Percentiles rank a stretch among this genome's conserved stretches.
Evolutionary conservation across 2,888 invertebrate genomes (phyloP).

Genomic region (Leptinotarsa peninsularis): DNA sequence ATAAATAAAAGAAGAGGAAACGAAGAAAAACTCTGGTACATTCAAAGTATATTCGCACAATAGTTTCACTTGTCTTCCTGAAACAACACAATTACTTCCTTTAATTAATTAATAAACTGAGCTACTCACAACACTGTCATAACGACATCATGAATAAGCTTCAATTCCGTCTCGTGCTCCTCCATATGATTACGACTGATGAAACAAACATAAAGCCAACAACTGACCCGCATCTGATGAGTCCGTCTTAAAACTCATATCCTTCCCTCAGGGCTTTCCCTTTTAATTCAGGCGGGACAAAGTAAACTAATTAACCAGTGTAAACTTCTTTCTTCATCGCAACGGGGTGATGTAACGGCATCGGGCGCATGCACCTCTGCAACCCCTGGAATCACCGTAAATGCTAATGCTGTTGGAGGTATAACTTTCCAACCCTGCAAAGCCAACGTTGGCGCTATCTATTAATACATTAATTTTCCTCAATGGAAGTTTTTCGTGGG

Average conservation of each 20-base stretch:
- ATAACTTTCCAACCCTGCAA: slow-evolving; percentile 29
- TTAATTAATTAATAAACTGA: too few species aligned
- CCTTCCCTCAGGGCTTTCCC: not conserved
- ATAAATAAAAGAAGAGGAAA: too few species aligned
- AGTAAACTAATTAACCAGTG: slow-evolving; percentile 16
- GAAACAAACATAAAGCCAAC: not conserved
- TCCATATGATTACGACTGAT: not conserved
- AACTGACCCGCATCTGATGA: not conserved
- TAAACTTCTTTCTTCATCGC: slow-evolving; percentile 7
- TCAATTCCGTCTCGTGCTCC: not conserved
- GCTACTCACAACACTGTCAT: too few species aligned
- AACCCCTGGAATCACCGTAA: slow-evolving; percentile 25
- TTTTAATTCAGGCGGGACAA: slow-evolving; percentile 11
- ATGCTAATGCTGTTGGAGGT: slow-evolving; percentile 28
- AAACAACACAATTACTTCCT: too few species aligned
- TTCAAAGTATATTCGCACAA: too few species aligned
- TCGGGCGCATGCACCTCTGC: not conserved
- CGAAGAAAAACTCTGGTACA: too few species aligned
- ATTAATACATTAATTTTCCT: slow-evolving; percentile 2
- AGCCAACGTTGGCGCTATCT: not conserved
- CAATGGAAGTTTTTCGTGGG: not conserved
- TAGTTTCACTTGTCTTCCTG: too few species aligned
- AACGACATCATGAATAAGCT: not conserved
- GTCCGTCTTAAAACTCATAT: slow-evolving; percentile 7
- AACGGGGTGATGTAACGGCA: slow-evolving; percentile 6